A percentile compares a stretch with the other conserved stretches of the same genome.
Evolutionary conservation across 2,888 invertebrate species (phyloP).

Genomic region (Campoplex capitator): DNA sequence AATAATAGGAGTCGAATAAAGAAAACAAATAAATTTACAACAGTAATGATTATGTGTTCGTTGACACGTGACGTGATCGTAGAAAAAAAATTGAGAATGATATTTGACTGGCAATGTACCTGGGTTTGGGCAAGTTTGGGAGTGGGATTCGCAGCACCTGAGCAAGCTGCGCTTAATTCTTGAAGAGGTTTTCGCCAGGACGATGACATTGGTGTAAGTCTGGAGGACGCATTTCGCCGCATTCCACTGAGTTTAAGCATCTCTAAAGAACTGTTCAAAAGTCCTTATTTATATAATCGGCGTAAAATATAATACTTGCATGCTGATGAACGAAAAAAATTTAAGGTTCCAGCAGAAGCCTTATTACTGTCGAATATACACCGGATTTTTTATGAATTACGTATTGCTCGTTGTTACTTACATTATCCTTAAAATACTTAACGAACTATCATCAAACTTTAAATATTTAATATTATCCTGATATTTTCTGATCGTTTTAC

Average conservation of each 20-base stretch:
- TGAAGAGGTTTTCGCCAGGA: conserved; percentile 68
- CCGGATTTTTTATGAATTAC: neutral
- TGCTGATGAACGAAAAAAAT: conserved; percentile 27
- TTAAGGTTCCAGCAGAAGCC: neutral
- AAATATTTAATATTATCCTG: conserved; percentile 50
- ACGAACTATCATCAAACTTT: conserved; percentile 59
- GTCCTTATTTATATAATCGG: conserved; percentile 72
- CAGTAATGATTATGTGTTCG: neutral
- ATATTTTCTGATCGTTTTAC: conserved; percentile 61
- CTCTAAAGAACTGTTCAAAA: conserved; percentile 62
- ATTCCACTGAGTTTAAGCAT: conserved; percentile 71
- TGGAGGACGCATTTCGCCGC: conserved; percentile 66
- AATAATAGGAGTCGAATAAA: neutral
- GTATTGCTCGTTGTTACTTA: conserved; percentile 48
- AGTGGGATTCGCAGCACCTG: conserved; percentile 63
- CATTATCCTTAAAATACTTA: conserved; percentile 54
- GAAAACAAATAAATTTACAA: neutral
- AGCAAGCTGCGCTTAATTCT: conserved; percentile 67
- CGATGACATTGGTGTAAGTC: conserved; percentile 65
- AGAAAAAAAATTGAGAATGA: neutral
- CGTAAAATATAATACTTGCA: neutral
- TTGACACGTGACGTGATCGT: neutral
- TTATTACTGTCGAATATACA: conserved; percentile 17
- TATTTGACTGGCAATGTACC: conserved; percentile 54
- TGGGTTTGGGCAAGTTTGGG: conserved; percentile 41